These are phyloP conservation scores for Plotosus lineatus DNA, from an alignment of 2,113 vertebrate genomes.

Conservation along the genomic window DNA sequence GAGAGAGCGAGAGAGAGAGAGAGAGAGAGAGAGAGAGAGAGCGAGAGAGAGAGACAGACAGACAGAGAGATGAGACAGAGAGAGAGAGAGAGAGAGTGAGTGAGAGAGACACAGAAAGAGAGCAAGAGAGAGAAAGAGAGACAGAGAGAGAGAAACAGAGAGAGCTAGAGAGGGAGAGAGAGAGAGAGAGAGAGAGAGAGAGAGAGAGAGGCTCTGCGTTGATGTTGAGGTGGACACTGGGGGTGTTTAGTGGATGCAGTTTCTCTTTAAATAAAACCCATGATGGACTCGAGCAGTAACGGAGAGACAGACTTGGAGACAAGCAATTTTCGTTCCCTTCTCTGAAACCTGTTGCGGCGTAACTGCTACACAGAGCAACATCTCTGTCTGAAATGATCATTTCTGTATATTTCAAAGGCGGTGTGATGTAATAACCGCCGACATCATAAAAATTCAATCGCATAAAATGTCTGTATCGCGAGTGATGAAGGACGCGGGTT, in stretches of 20 bases:
- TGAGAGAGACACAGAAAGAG: background rate
- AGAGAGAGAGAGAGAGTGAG: background rate
- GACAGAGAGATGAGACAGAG: background rate
- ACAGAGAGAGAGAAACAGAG: background rate
- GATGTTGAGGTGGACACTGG: too few species aligned
- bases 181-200: background rate
- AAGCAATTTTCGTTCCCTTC: background rate
- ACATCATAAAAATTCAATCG: conserved; percentile 42
- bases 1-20: background rate
- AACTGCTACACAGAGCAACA: background rate
- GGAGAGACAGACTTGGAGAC: background rate
- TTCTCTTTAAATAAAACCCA: background rate
- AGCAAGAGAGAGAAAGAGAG: background rate
- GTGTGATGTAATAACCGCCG: conserved; percentile 24
- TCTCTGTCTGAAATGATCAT: too few species aligned
- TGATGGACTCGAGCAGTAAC: background rate
- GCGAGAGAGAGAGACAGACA: background rate
- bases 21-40: background rate
- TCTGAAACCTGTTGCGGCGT: background rate
- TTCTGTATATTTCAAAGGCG: conserved; percentile 15
- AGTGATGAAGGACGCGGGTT: background rate
- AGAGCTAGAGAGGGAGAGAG: background rate
- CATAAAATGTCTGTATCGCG: conserved; percentile 23
- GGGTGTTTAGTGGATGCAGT: too few species aligned
- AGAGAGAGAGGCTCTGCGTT: background rate